These are phyloP conservation scores for Apamea epomidion DNA, from an alignment of 2,888 invertebrate genomes.

Conservation along the genomic window DNA sequence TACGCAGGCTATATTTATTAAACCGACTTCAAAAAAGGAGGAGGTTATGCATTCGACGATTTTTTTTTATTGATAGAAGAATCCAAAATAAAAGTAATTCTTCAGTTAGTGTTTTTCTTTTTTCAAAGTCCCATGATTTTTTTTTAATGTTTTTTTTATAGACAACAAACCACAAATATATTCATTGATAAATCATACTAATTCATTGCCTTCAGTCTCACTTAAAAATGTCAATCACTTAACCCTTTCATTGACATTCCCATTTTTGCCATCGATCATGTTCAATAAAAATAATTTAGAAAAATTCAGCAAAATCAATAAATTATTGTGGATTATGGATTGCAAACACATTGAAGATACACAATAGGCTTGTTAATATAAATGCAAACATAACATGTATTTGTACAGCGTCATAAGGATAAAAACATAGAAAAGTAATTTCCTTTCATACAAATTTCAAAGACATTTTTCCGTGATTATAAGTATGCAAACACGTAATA, in stretches of 20 bases:
- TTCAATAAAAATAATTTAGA: constrained; percentile 18
- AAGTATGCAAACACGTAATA: constrained; percentile 45
- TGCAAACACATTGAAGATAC: constrained; percentile 27
- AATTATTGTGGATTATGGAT: constrained; percentile 13
- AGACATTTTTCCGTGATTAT: constrained; percentile 33
- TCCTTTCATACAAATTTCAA: constrained; percentile 30
- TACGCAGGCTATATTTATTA: too few species aligned
- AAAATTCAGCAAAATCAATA: constrained; percentile 2
- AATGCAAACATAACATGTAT: constrained; percentile 26
- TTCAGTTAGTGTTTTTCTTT: neutral
- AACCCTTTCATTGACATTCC: constrained; percentile 5
- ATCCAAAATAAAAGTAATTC: neutral
- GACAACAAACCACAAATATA: too few species aligned
- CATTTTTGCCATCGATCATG: constrained; percentile 35
- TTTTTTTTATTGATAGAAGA: neutral
- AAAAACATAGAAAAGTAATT: constrained; percentile 37
- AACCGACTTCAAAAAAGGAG: neutral
- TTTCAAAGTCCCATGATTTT: neutral
- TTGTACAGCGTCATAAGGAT: constrained; percentile 10
- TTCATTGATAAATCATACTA: neutral
- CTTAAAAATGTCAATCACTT: constrained; percentile 31
- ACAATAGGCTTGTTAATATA: constrained; percentile 36
- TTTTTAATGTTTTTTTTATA: neutral
- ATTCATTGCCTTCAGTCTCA: constrained; percentile 2
- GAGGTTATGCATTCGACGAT: neutral